Base-by-base conservation (phyloP, 2,888 invertebrate species). In the Heteropelma amictum region DNA sequence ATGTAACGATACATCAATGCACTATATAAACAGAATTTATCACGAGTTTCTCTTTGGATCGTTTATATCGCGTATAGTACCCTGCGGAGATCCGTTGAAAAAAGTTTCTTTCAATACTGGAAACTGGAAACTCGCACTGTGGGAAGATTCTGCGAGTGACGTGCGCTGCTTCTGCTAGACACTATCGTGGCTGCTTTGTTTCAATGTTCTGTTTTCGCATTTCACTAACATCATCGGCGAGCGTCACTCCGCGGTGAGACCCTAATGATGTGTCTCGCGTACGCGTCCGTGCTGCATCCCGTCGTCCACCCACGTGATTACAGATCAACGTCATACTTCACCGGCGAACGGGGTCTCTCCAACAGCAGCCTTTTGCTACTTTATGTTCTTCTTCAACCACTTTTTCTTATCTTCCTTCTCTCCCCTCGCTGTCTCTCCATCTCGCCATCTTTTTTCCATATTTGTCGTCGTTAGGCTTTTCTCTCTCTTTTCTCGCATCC, bases 81-180 rank as follows among this genome's bases (percentile, higher is more conserved):
- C 14, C 28, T 26, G 35, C 8, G 35, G 12, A 33, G 21, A 35
- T 38, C 51, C 23, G 23, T 40, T 40, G n/a, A 38, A 81, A 53
- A 72, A 78, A 73, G 75, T 75, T 77, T 77, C 77, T 79, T 80
- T 80, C 79, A 78, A 82, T 81, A 77, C 79, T 72, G 76, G 61
- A 79, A 80, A 80, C 79, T 81, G 76, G 79, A 79, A 81, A 81
- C 79, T 77, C 70, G 79, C 65, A 80, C 77, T 77, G 78, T 81
- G 80, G 80, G 80, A 81, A 81, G 77, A 77, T 78, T 56, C 73
- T 21, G 53, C 64, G 40, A 73, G 77, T 53, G 73, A 60, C 77
- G 54, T 75, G 51, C 61, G 23, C 40, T 58, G 19, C 33, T 23
- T 38, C 10, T 10, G 26, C 23, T 53, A 17, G 42, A 63, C 19